Conservation (phyloP, 2,797 vertebrate genomes). For the Syngnathus acus region DNA sequence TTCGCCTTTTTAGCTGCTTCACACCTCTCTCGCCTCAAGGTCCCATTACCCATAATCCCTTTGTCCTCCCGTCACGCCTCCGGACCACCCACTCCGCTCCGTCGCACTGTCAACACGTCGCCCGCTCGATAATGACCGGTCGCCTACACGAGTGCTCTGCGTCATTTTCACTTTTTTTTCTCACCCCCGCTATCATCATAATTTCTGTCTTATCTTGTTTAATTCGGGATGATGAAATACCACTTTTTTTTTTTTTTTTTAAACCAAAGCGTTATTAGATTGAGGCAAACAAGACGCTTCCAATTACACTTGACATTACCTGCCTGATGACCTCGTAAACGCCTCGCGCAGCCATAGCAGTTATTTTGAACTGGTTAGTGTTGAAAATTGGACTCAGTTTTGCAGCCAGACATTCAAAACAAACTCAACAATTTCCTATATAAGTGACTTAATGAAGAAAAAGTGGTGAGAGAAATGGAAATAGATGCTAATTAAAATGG, state of each 20-base stretch:
- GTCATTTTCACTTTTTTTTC: neutral
- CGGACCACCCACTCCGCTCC: slow-evolving; percentile 10
- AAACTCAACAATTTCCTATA: neutral
- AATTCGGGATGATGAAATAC: neutral
- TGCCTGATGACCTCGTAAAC: slow-evolving; percentile 5
- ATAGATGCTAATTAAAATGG: no score
- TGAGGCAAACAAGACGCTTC: neutral
- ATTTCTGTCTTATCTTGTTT: neutral
- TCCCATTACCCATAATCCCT: slow-evolving; percentile 6
- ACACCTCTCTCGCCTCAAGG: neutral
- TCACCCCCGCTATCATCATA: neutral
- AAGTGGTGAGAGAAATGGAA: no score
- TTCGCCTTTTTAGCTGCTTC: neutral
- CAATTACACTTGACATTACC: slow-evolving; percentile 1
- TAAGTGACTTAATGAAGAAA: neutral
- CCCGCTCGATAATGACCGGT: slow-evolving; percentile 29
- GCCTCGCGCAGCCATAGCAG: slow-evolving; percentile 2
- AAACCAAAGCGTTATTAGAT: neutral
- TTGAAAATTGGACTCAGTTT: slow-evolving; percentile 29
- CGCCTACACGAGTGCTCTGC: neutral
- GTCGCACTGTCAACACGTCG: slow-evolving; percentile 31
- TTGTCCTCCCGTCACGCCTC: slow-evolving; percentile 1
- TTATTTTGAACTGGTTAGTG: neutral
- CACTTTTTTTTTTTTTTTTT: neutral
- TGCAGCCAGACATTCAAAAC: neutral